A percentile compares a stretch with the other conserved stretches of the same genome.
Conservation (phyloP, 2,888 invertebrate genomes). For the Oligia fasciuncula region DNA sequence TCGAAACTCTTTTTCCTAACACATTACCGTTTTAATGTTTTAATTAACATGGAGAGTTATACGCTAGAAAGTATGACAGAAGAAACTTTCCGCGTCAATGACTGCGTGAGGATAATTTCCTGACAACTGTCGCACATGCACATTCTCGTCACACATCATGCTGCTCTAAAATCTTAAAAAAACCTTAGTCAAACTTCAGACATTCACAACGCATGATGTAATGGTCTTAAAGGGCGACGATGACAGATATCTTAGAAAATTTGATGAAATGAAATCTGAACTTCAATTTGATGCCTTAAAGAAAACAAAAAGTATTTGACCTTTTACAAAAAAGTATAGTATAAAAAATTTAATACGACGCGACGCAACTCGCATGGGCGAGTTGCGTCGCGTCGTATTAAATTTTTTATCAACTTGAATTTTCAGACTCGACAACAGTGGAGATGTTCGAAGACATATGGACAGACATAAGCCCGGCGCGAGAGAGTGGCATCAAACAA, state of each 20-base stretch:
- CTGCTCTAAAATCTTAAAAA: too few relatives aligned
- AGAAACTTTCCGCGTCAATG: background rate
- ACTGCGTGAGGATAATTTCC: background rate
- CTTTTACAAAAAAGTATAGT: too few relatives aligned
- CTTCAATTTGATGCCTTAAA: too few relatives aligned
- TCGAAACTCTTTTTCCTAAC: background rate
- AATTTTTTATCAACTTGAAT: background rate
- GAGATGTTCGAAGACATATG: constrained; percentile 96
- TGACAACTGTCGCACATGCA: background rate
- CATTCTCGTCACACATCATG: background rate
- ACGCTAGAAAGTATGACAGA: background rate
- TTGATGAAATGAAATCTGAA: too few relatives aligned
- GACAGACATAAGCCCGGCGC: constrained; percentile 96
- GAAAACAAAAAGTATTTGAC: too few relatives aligned
- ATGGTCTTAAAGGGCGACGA: background rate
- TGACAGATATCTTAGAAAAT: too few relatives aligned
- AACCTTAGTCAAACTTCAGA: too few relatives aligned
- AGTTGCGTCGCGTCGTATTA: background rate
- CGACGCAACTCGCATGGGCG: too few relatives aligned
- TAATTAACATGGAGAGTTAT: background rate
- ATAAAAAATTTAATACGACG: too few relatives aligned
- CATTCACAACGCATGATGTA: background rate
- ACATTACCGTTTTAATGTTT: background rate
- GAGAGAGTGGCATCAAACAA: constrained; percentile 94
- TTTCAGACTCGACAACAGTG: constrained; percentile 87